Evolutionary conservation across 2,113 vertebrate species (phyloP).

Genomic region (Aegithalos caudatus): DNA sequence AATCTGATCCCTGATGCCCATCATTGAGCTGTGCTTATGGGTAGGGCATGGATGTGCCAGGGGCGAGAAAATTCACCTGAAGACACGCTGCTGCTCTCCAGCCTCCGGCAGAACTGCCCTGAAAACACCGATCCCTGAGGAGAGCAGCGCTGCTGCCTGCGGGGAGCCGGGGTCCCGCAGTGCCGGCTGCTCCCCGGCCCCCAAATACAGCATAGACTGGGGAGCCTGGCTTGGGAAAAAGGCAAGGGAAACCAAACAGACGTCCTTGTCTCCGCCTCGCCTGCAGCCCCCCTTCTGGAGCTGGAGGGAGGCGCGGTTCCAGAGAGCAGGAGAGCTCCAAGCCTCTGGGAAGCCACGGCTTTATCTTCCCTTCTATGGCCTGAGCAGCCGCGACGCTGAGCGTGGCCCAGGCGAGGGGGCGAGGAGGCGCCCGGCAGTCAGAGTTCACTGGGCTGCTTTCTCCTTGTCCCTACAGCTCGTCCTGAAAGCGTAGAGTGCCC

Average conservation of each 20-base stretch:
- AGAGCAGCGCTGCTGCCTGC: background rate
- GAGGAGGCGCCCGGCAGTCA: background rate
- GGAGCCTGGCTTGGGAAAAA: background rate
- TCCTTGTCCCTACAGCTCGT: background rate
- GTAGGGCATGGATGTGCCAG: rapidly evolving
- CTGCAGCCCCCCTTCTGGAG: slow-evolving; percentile 11
- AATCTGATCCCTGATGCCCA: background rate
- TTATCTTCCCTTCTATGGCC: slow-evolving; percentile 57
- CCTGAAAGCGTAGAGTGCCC: background rate
- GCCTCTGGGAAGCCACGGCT: background rate
- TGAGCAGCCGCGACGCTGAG: background rate
- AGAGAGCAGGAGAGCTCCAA: background rate
- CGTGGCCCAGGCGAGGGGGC: background rate
- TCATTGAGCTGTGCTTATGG: background rate
- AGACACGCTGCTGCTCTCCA: background rate
- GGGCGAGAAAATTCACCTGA: background rate
- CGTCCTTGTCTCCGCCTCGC: background rate
- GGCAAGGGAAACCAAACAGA: background rate
- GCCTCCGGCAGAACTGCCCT: background rate
- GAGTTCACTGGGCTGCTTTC: background rate
- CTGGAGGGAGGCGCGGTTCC: background rate
- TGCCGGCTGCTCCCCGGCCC: background rate
- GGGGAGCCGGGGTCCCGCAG: background rate
- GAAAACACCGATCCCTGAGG: rapidly evolving
- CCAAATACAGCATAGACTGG: background rate